phyloP scores from a whole-genome alignment of 2,888 invertebrate genomes.

The Sinodicranocentrus sp. region DNA sequence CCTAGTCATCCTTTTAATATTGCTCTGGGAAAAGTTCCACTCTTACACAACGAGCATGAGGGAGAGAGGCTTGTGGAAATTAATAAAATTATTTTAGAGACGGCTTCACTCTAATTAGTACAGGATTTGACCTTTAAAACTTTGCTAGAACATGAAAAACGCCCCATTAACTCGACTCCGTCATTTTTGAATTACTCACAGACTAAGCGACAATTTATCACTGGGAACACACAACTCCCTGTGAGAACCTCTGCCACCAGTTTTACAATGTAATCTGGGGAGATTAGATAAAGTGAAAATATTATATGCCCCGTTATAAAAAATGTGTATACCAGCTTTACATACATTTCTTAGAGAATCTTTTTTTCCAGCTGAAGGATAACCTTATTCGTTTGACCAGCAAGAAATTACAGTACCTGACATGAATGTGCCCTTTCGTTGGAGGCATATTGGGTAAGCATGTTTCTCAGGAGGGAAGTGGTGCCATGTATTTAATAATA shows the following conservation, averaged over 20 bases:
- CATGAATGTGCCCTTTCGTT: too few species aligned
- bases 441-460: too few species aligned
- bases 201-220: conserved; percentile 47
- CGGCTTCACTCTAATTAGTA: conserved; percentile 66
- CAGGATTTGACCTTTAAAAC: conserved; percentile 65
- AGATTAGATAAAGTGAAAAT: conserved; percentile 61
- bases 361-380: too few species aligned
- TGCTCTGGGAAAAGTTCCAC: conserved; percentile 29
- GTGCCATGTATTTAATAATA: conserved; percentile 59
- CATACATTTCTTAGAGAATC: too few species aligned
- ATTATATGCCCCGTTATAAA: conserved; percentile 21
- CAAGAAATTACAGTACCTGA: too few species aligned
- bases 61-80: conserved; percentile 55
- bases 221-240: conserved; percentile 10
- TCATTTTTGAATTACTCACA: conserved; percentile 50
- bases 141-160: conserved; percentile 45
- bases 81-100: conserved; percentile 69
- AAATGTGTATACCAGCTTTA: not conserved
- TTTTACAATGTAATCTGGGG: conserved; percentile 48
- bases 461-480: not conserved
- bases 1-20: conserved; percentile 53
- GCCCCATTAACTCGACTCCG: conserved; percentile 57
- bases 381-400: too few species aligned
- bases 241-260: not conserved
- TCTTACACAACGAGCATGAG: not conserved